Conservation (phyloP, 2,888 invertebrate genomes). For the Pogonocherus hispidulus region DNA sequence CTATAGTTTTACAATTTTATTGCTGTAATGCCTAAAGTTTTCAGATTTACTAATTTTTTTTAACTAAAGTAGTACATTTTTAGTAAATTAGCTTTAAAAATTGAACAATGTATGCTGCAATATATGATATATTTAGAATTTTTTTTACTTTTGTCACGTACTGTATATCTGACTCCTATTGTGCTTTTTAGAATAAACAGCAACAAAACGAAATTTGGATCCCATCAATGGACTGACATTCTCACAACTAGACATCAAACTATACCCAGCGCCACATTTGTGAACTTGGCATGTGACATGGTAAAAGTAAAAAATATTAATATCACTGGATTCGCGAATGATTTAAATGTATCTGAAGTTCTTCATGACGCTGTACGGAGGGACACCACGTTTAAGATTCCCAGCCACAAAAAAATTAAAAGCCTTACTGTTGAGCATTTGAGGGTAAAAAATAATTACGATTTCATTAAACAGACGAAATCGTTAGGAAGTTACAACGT, state of each 20-base stretch:
- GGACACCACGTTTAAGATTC: slow-evolving; percentile 42
- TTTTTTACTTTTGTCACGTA: no score
- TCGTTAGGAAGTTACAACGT: slow-evolving; percentile 42
- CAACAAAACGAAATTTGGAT: slow-evolving; percentile 51
- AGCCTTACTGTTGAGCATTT: slow-evolving; percentile 57
- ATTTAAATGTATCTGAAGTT: slow-evolving; percentile 57
- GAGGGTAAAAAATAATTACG: slow-evolving; percentile 46
- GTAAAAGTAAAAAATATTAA: slow-evolving; percentile 44
- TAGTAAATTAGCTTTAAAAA: no score
- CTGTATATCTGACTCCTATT: neutral
- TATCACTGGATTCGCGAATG: slow-evolving; percentile 56
- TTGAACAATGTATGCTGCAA: no score
- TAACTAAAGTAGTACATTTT: no score
- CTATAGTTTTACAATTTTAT: no score
- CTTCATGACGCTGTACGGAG: slow-evolving; percentile 60
- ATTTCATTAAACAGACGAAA: slow-evolving; percentile 31
- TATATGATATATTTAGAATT: no score
- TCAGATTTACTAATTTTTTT: no score
- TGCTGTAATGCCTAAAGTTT: no score
- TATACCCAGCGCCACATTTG: slow-evolving; percentile 52
- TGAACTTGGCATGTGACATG: slow-evolving; percentile 44
- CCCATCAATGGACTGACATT: slow-evolving; percentile 52
- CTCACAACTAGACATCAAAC: slow-evolving; percentile 48
- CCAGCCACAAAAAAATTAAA: slow-evolving; percentile 59
- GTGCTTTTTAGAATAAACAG: slow-evolving; percentile 47